A percentile compares a stretch with the other conserved stretches of the same genome.
These are phyloP conservation scores for Phycodurus eques DNA, from an alignment of 2,113 vertebrate genomes.

Conservation along the genomic window DNA sequence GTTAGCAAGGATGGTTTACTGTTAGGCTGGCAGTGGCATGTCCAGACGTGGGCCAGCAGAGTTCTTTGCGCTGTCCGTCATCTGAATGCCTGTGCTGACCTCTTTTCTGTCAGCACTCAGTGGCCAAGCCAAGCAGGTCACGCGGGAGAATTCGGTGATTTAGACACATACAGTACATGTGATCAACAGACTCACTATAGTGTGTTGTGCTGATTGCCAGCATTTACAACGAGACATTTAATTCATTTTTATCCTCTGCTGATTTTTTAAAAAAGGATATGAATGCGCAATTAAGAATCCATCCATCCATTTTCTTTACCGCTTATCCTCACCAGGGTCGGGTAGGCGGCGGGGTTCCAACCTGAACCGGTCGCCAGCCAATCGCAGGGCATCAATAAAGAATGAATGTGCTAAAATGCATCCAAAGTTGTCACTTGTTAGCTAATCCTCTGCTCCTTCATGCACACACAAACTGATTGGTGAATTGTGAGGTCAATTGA, in stretches of 20 bases:
- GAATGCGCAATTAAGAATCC: not conserved
- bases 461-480: constrained; percentile 12
- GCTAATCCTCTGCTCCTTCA: constrained; percentile 28
- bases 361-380: too few species aligned
- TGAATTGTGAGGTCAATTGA: constrained; percentile 33
- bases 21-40: constrained; percentile 24
- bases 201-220: not conserved
- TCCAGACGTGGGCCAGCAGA: constrained; percentile 40
- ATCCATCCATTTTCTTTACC: too few species aligned
- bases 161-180: not conserved
- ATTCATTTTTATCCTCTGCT: not conserved
- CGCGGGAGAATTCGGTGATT: constrained; percentile 36
- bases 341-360: too few species aligned
- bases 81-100: constrained; percentile 62
- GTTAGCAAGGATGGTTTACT: constrained; percentile 36
- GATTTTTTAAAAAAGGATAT: not conserved
- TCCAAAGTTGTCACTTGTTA: constrained; percentile 5
- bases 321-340: too few species aligned
- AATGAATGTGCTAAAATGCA: not conserved
- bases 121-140: constrained; percentile 59
- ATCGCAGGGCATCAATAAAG: too few species aligned
- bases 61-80: constrained; percentile 50
- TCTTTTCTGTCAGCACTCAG: constrained; percentile 48
- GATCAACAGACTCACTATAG: not conserved
- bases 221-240: not conserved